Base-by-base conservation (phyloP, 2,113 vertebrate species). In the Crypturellus undulatus region DNA sequence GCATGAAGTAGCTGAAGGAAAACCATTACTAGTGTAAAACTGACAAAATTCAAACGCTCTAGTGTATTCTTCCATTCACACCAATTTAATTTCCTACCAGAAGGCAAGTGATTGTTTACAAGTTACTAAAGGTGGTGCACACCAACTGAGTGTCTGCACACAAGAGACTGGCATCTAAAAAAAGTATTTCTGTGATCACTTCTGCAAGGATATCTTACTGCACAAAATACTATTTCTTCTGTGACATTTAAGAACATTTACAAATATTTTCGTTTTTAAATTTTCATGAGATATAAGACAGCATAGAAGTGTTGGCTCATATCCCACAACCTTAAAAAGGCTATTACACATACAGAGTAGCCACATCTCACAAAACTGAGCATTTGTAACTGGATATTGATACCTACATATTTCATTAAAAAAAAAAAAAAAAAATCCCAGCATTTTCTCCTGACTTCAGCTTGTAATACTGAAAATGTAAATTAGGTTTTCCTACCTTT, bases 1-100 rank as follows among this genome's bases (percentile, higher is more conserved):
- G 96, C 97, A 62, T 97, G 98, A 92, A 98, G 98, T 92, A 98
- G 72, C 97, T 98, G 36, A 69, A 79, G 42, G n/a, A 90, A 88
- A 88, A 89, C 17, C 7, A 34, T 65, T 42, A 82, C 24, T 68
- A 38, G 60, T 5, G 60, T 81, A 59, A 62, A 91, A 52, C 32
- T 38, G 42, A 28, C 68, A 20, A 34, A 51, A 58, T 59, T 90
- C 54, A 32, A 5, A 32, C 69, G 72, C 71, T 90, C 76, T 83
- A 60, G 6, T 58, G 21, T 30, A 59, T 60, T 64, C 49, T 18
- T 65, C 19, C 77, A 52, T 7, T 62, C 38, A 72, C 38, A 84
- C 16, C 18, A 47, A 17, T 0, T 13, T 51, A 22, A 79, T 92
- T 47, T 82, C n/a, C 71, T 72, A n/a, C 54, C 34, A n/a, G 38